Base-by-base conservation (phyloP, 2,113 vertebrate species). In the Capreolus pygargus region DNA sequence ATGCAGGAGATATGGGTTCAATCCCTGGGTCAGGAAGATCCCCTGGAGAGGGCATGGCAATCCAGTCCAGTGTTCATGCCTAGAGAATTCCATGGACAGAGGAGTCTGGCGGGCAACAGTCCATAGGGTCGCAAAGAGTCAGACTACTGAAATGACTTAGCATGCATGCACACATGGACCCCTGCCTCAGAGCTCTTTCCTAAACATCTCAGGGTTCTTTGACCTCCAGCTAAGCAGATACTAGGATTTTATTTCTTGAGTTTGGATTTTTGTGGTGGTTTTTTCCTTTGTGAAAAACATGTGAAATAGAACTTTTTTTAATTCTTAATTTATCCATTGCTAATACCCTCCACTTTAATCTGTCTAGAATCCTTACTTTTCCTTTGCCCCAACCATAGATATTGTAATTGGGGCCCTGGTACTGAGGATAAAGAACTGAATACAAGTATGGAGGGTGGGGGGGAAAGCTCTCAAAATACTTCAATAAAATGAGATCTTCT, bases 191-290 rank as follows among this genome's bases (percentile, higher is more conserved):
- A 43, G 13, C 36, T 43, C 50, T 12, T 82, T 58, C 21, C 15
- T 36, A 3, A 92, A 47, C 7, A 74, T 2, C 7, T 47, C 21
- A 25, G 11, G 5, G 6, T 25, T 50, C 43, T 83, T 70, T 60
- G 54, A 76, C 12, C 60, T 93, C 55, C 81, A 33, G 23, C 54
- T 86, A 93, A 93, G 21, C 36, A 58, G 8, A 6, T 17, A 21
- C n/a, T 94, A 74, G 52, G 70, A 52, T 89, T 89, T 97, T 88
- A 27, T 47, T 91, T 33, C 43, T 93, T 54, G 12, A 10, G 36
- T 82, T 90, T 87, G 30, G 19, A 39, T 45, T 57, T 97, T 92
- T 54, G 2, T 67, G 15, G 23, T 78, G 10, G 0, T 45, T 52
- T 85, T 86, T 81, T 39, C 52, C 54, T 89, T 84, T 86, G 33